A percentile compares a stretch with the other conserved stretches of the same genome.
Evolutionary conservation across 2,797 vertebrate species (phyloP).

Genomic region (Echiichthys vipera): DNA sequence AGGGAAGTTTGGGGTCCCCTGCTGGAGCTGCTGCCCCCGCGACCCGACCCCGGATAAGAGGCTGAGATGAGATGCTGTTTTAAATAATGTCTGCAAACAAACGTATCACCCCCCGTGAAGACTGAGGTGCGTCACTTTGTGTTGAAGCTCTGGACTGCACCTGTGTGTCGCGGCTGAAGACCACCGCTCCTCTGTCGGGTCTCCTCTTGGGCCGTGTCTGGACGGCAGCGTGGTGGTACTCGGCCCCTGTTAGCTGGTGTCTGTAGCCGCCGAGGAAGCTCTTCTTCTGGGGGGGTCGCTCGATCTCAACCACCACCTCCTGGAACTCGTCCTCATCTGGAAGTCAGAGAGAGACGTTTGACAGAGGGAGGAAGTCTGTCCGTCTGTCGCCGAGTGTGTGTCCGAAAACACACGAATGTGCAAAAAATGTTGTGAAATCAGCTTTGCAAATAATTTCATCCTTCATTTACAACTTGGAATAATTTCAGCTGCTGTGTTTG

Average conservation of each 20-base stretch:
- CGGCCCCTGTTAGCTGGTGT: constrained; percentile 84
- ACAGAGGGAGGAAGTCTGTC: background rate
- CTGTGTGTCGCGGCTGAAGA: constrained; percentile 90
- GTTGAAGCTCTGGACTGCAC: constrained; percentile 69
- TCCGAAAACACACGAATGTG: too few relatives aligned
- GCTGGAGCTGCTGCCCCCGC: too few relatives aligned
- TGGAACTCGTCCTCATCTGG: constrained; percentile 65
- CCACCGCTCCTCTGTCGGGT: constrained; percentile 69
- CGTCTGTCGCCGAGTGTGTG: too few relatives aligned
- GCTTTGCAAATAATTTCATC: background rate
- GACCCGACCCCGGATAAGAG: too few relatives aligned
- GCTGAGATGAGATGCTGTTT: too few relatives aligned
- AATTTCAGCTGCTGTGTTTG: background rate
- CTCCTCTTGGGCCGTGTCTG: constrained; percentile 88
- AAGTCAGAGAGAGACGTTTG: background rate
- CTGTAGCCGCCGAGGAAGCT: constrained; percentile 93
- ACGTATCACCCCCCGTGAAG: background rate
- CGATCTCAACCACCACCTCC: constrained; percentile 89
- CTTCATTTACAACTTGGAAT: background rate
- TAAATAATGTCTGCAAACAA: background rate
- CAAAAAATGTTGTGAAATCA: background rate
- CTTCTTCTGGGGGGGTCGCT: constrained; percentile 85
- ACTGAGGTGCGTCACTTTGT: background rate
- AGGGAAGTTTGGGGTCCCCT: too few relatives aligned
- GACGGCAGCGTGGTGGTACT: constrained; percentile 91